Evolutionary conservation across 2,888 invertebrate genomes (phyloP).

Genomic region (Caenorhabditis japonica): DNA sequence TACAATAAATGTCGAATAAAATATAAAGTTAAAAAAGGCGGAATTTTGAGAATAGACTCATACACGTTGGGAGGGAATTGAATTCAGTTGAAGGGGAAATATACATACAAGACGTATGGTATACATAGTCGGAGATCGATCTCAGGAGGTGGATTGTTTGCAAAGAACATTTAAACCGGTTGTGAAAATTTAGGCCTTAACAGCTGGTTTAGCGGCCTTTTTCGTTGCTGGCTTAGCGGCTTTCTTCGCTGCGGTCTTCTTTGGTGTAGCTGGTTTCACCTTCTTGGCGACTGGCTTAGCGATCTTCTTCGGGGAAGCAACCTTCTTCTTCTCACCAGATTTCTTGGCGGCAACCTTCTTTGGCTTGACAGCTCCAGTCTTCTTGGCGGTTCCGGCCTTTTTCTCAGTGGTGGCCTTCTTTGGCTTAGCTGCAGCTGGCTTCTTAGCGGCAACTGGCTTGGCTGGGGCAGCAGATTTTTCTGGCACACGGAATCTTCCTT

Average conservation of each 20-base stretch:
- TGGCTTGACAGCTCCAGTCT: constrained; percentile 13
- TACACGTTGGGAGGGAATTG: no score
- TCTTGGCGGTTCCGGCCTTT: constrained; percentile 3
- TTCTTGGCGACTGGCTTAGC: constrained; percentile 52
- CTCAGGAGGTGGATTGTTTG: no score
- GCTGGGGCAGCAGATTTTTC: constrained; percentile 31
- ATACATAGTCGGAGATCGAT: no score
- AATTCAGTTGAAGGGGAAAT: no score
- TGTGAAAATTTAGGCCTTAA: constrained; percentile 1
- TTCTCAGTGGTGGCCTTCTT: constrained; percentile 8
- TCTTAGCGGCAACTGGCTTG: constrained; percentile 33
- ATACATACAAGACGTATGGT: no score
- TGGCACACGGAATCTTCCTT: constrained; percentile 16
- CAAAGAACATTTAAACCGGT: background rate
- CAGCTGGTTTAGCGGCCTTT: constrained; percentile 18
- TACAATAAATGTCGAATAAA: no score
- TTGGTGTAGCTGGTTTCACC: no score
- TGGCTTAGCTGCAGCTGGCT: background rate
- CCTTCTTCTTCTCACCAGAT: constrained; percentile 35
- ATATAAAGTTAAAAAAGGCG: no score
- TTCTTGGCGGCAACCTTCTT: constrained; percentile 31
- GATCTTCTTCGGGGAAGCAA: constrained; percentile 47
- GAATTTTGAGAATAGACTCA: no score
- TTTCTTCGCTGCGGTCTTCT: constrained; percentile 38
- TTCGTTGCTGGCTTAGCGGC: constrained; percentile 15